Evolutionary conservation across 2,888 invertebrate species (phyloP).

Genomic region (Chloroclystis v-ata): DNA sequence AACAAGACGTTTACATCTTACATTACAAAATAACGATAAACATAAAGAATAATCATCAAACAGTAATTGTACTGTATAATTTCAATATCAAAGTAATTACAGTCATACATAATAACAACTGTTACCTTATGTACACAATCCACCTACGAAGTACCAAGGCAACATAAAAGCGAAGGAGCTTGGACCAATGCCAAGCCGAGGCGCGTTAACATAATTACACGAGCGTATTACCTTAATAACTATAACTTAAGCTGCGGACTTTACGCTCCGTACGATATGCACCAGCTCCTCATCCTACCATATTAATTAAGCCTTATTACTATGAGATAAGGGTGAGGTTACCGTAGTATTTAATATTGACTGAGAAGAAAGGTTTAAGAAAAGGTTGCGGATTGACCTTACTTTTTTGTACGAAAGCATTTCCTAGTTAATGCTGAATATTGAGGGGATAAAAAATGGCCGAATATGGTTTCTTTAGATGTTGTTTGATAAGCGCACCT

Average conservation of each 20-base stretch:
- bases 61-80: neutral
- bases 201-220: conserved; percentile 35
- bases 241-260: conserved; percentile 11
- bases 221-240: conserved; percentile 26
- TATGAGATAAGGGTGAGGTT: conserved; percentile 14
- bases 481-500: conserved; percentile 10
- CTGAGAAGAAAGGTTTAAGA: conserved; percentile 35
- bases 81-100: conserved; percentile 6
- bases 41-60: neutral
- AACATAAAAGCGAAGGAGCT: conserved; percentile 32
- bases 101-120: conserved; percentile 7
- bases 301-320: conserved; percentile 20
- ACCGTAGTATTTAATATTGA: conserved; percentile 29
- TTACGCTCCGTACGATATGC: conserved; percentile 30
- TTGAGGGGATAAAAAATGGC: neutral
- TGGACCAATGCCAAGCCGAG: conserved; percentile 33
- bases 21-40: neutral
- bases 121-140: conserved; percentile 20
- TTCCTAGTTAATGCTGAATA: conserved; percentile 18
- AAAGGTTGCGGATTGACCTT: conserved; percentile 32
- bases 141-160: conserved; percentile 30
- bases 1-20: too few relatives aligned
- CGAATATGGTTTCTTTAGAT: conserved; percentile 2
- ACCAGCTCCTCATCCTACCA: conserved; percentile 29
- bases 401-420: conserved; percentile 19